Evolutionary conservation across 2,113 vertebrate genomes (phyloP), one percentile per base, ranked within the genome.

Genomic region (Seriola aureovittata): DNA sequence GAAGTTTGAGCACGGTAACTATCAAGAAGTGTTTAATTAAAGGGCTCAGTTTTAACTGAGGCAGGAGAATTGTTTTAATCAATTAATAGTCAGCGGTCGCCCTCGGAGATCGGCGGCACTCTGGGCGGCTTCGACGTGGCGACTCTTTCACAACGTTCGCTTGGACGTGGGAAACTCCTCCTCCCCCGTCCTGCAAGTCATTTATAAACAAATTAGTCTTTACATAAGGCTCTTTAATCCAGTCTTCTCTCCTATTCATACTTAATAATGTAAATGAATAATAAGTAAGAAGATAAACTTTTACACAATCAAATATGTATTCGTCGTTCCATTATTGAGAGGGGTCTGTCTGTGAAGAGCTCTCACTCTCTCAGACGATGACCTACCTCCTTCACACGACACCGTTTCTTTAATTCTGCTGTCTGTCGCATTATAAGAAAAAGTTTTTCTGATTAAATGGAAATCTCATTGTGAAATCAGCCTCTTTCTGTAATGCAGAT

Each of bases 21-120:
- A 48, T 68, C 17, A 52, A 62, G 21, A 21, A 62, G 62, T 57
- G 57, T 67, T 82, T 69, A 60, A 84, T 79, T 77, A 46, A 76
- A 48, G 38, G 60, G 17, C n/a, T 78, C 38, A 1, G 32, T 75
- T 67, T 52, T 21, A n/a, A 57, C 57, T 7, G 13, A 72, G 74
- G 55, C 57, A 32, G 14, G 40, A 29, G 40, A 72, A 65, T 48
- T 73, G 55, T 63, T 70, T 32, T 48, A 38, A 46, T 70, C n/a
- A 70, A 48, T 63, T 17, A 71, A 64, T 10, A 38, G 73, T 59
- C 58, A 19, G 8, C 14, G 7, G 68, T 52, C 55, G 13, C 8
- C 16, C 29, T 63, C 21, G 9, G 38, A 70, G 25, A 32, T 38
- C 0, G 3, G 11, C 29, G 54, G 40, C 19, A 29, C 21, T 54